Evolutionary conservation across 2,888 invertebrate species (phyloP).

Genomic region (Leucophenga montana): DNA sequence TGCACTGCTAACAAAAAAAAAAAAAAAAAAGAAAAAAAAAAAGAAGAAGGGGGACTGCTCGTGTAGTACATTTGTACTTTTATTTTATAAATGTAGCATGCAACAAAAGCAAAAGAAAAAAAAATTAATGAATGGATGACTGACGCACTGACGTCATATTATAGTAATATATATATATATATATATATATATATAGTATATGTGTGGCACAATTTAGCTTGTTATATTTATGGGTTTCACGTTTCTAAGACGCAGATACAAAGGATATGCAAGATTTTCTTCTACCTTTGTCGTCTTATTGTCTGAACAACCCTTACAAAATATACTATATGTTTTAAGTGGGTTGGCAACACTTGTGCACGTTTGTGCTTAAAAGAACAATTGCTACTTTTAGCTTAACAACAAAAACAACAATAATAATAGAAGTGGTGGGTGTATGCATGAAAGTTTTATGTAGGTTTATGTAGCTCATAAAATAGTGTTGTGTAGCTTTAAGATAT

Average conservation of each 20-base stretch:
- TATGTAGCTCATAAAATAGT: background rate
- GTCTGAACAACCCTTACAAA: too few species aligned
- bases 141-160: background rate
- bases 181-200: background rate
- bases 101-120: background rate
- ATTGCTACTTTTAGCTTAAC: too few species aligned
- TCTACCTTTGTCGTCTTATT: too few species aligned
- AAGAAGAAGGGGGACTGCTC: background rate
- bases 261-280: too few species aligned
- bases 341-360: slow-evolving; percentile 18
- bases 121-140: too few species aligned
- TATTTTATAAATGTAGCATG: too few species aligned
- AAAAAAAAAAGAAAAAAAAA: background rate
- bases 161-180: too few species aligned
- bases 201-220: background rate
- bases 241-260: too few species aligned
- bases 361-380: background rate
- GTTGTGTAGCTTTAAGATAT: too few species aligned
- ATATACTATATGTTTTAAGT: background rate
- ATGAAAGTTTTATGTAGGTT: slow-evolving; percentile 15
- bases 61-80: too few species aligned
- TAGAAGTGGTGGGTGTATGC: background rate
- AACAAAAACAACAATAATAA: too few species aligned
- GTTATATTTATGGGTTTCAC: too few species aligned
- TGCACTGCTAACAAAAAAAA: background rate